Percentiles rank a stretch among this genome's conserved stretches.
These are phyloP conservation scores for Apodemia duryi DNA, from an alignment of 2,888 invertebrate genomes.

Conservation along the genomic window DNA sequence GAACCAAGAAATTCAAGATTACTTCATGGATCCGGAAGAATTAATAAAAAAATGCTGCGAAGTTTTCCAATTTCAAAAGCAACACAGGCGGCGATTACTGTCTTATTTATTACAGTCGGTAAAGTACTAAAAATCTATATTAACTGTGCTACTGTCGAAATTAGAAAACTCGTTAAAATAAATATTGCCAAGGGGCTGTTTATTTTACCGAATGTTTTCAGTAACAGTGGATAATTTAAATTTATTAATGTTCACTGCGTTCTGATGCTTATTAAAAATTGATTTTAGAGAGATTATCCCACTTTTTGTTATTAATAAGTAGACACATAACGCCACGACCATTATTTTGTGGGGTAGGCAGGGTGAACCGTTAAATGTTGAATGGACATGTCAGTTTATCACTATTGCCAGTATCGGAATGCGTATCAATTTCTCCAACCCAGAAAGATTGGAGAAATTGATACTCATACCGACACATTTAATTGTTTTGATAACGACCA, in stretches of 20 bases:
- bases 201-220: neutral
- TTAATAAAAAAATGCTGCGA: slow-evolving; percentile 67
- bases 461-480: too few relatives aligned
- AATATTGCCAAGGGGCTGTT: neutral
- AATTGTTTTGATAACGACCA: too few relatives aligned
- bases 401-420: too few relatives aligned
- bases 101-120: slow-evolving; percentile 73
- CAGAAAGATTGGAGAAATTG: too few relatives aligned
- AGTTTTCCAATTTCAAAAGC: slow-evolving; percentile 71
- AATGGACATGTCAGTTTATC: too few relatives aligned
- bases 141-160: neutral
- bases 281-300: neutral
- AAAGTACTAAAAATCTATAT: slow-evolving; percentile 26
- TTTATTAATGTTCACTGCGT: neutral
- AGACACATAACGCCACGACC: too few relatives aligned
- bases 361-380: too few relatives aligned
- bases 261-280: neutral
- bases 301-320: neutral
- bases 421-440: too few relatives aligned
- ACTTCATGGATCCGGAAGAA: slow-evolving; percentile 74
- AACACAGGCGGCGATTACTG: slow-evolving; percentile 65
- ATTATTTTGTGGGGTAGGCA: too few relatives aligned
- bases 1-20: slow-evolving; percentile 73
- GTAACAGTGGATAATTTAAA: neutral
- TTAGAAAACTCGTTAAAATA: slow-evolving; percentile 1